Evolutionary conservation across 1,140 invertebrate genomes (phyloP), one percentile per base, ranked within the genome.

Genomic region (Trypoxylus dichotomus): DNA sequence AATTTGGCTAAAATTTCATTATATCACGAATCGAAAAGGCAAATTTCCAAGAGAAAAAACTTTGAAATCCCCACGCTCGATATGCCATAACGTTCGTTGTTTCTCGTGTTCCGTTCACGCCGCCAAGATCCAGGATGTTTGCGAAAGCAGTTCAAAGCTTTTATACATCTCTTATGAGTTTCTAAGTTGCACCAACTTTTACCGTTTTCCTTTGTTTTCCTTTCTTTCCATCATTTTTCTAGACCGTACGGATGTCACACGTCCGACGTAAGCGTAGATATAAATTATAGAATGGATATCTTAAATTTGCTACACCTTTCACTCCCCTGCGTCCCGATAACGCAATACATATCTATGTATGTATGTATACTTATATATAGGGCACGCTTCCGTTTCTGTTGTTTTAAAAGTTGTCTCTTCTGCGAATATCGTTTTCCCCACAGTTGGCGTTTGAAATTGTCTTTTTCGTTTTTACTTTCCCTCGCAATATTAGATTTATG

Each of bases 281-380:
- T 68, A 68, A 68, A 68, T 68, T 68, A 68, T 29, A 11, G 24
- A 68, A 68, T 68, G 60, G 24, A 68, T 68, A 68, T 63, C 24
- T 63, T 63, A 68, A 68, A 68, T 27, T 68, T 29, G 60, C 60
- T 3, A 13, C 47, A 15, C 10, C 10, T 27, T 25, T 24, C 21
- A 7, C 60, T 25, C 21, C 24, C 25, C n/a, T 6, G n/a, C 47
- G 13, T 19, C 47, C 47, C 15, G 2, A 3, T 37, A 37, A 5
- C 32, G 3, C 32, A 37, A 37, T n/a, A 19, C 47, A 54, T 54
- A 54, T 19, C 6, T 19, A n/a, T 54, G 15, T 54, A 54, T 54
- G n/a, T 10, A 15, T 43, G n/a, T 7, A 15, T n/a, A n/a, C 15
- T 15, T n/a, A 11, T 21, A 24, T 13, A 19, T 24, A 10, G 24